phyloP scores from a whole-genome alignment of 2,888 invertebrate genomes.

The Crocallis elinguaria region DNA sequence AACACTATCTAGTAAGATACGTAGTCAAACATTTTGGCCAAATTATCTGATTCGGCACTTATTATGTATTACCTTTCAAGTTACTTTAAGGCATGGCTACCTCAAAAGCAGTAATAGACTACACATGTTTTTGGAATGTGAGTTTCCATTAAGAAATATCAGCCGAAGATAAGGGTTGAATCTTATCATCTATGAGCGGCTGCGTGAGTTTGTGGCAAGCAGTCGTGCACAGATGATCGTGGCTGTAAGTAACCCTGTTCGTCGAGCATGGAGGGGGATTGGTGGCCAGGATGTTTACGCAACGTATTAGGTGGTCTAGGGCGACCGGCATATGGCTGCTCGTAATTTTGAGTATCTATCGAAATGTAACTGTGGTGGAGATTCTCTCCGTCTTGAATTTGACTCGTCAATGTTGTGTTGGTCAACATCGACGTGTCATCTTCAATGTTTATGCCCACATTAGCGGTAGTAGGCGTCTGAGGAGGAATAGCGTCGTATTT shows the following conservation, averaged over 20 bases:
- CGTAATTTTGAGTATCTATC: constrained; percentile 85
- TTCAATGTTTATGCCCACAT: constrained; percentile 80
- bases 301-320: constrained; percentile 77
- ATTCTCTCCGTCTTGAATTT: constrained; percentile 87
- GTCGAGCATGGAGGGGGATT: constrained; percentile 77
- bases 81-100: constrained; percentile 73
- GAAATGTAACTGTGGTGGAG: constrained; percentile 89
- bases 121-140: constrained; percentile 82
- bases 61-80: constrained; percentile 67
- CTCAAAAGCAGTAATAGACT: constrained; percentile 67
- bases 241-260: constrained; percentile 83
- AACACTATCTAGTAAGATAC: constrained; percentile 64
- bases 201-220: constrained; percentile 80
- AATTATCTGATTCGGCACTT: constrained; percentile 60
- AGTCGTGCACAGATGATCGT: constrained; percentile 79
- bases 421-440: constrained; percentile 86
- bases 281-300: constrained; percentile 74
- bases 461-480: constrained; percentile 81
- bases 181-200: constrained; percentile 78
- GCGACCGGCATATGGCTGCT: constrained; percentile 77
- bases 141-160: constrained; percentile 78
- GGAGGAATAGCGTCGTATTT: constrained; percentile 87
- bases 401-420: constrained; percentile 86
- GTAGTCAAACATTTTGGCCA: constrained; percentile 56
- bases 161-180: constrained; percentile 68